These are phyloP conservation scores for Piaya cayana DNA, from an alignment of 2,113 vertebrate species.

Conservation along the genomic window DNA sequence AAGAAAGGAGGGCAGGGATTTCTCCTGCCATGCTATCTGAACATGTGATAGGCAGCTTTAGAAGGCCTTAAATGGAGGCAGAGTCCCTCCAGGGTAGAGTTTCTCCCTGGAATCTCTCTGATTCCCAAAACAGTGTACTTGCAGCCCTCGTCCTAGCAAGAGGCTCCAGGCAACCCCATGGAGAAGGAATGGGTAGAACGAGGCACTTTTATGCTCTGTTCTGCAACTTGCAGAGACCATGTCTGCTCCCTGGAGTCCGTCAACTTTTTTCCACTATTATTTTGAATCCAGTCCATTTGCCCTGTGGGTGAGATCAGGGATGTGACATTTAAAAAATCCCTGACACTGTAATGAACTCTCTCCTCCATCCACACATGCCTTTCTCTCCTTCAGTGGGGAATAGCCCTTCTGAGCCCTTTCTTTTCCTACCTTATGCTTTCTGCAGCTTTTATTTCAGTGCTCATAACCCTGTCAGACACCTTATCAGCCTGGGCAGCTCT, in stretches of 20 bases:
- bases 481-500: constrained; percentile 23
- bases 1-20: background rate
- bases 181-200: background rate
- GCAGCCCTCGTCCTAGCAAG: background rate
- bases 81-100: background rate
- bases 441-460: constrained; percentile 19
- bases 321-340: constrained; percentile 12
- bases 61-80: background rate
- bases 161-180: background rate
- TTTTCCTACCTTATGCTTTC: background rate
- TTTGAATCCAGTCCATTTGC: background rate
- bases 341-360: background rate
- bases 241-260: background rate
- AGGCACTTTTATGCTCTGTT: background rate
- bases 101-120: background rate
- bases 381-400: background rate
- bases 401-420: background rate
- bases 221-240: background rate
- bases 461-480: background rate
- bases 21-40: background rate
- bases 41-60: background rate
- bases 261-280: background rate
- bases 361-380: background rate
- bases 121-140: background rate
- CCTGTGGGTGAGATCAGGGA: background rate